Evolutionary conservation across 2,888 invertebrate species (phyloP), one percentile per base, ranked within the genome.

Genomic region (Mimachlamys varia): DNA sequence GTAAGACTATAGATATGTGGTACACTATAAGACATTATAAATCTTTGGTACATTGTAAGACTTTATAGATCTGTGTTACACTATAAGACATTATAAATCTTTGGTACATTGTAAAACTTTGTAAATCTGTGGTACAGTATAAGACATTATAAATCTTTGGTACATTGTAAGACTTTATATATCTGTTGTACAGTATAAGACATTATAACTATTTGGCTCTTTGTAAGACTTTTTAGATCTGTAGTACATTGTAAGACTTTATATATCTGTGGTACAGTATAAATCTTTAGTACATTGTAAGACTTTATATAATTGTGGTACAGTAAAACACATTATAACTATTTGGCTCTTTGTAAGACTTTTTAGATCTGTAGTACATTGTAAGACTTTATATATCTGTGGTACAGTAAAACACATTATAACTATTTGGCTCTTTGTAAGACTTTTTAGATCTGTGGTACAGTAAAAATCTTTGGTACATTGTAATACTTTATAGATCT

Each of bases 271-370:
- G 53, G 19, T 10, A 53, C 22, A 7, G 76, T 76, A 27, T 76
- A 27, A 33, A 15, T 76, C 27, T 76, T 27, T 76, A 33, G 12
- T 33, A 12, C 33, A 76, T 1, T 58, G n/a, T 58, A 58, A 13
- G 10, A 62, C 22, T 3, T n/a, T n/a, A 76, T 33, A 76, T 5
- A 15, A 33, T 13, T 76, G 76, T 27, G 27, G 17, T 76, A 27
- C 76, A 76, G 76, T 76, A 76, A 33, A 76, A 33, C n/a, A 62
- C 62, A 62, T 53, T 19, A 58, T n/a, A 58, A n/a, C 22, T 58
- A 19, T 58, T 22, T 58, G 19, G 22, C 19, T n/a, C 22, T 4
- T 4, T 58, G 3, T 19, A 58, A 2, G 58, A 22, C 58, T 5
- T 44, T 44, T 5, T 7, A 4, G 58, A 19, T 58, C 19, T 58